These are phyloP conservation scores for Aeoliscus strigatus DNA, from an alignment of 2,797 vertebrate genomes.

Conservation along the genomic window DNA sequence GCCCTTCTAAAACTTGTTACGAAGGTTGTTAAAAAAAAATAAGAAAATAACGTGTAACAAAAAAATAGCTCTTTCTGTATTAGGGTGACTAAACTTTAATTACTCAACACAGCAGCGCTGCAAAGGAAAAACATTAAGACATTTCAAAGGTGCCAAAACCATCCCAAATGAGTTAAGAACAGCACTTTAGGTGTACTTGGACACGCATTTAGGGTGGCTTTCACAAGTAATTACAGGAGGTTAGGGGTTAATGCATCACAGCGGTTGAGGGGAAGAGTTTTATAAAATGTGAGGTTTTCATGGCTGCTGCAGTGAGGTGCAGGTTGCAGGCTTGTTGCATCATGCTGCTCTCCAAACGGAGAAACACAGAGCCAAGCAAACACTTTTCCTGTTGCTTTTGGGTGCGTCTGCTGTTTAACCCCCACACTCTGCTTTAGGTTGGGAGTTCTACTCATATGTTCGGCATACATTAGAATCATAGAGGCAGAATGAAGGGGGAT, in stretches of 20 bases:
- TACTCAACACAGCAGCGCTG: too few relatives aligned
- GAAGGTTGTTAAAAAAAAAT: too few relatives aligned
- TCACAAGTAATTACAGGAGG: not conserved
- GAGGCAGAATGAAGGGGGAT: not conserved
- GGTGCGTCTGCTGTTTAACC: constrained; percentile 54
- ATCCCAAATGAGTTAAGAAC: too few relatives aligned
- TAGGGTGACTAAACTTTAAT: too few relatives aligned
- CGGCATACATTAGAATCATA: constrained; percentile 1
- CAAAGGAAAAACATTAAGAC: too few relatives aligned
- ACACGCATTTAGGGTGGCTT: too few relatives aligned
- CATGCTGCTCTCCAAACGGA: constrained; percentile 45
- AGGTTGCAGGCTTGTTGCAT: constrained; percentile 64
- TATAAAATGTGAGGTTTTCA: constrained; percentile 13
- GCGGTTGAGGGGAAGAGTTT: constrained; percentile 3
- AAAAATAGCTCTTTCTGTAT: too few relatives aligned
- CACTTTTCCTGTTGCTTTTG: constrained; percentile 59
- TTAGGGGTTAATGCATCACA: constrained; percentile 6
- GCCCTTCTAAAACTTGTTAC: too few relatives aligned
- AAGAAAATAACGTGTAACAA: too few relatives aligned
- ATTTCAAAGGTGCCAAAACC: too few relatives aligned
- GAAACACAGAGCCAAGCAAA: constrained; percentile 37
- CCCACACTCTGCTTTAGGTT: constrained; percentile 43
- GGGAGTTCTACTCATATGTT: constrained; percentile 28
- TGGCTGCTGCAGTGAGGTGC: constrained; percentile 9
- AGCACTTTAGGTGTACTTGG: too few relatives aligned